A percentile compares a stretch with the other conserved stretches of the same genome.
Conservation (phyloP, 2,797 vertebrate genomes). For the Bradypodion ventrale region DNA sequence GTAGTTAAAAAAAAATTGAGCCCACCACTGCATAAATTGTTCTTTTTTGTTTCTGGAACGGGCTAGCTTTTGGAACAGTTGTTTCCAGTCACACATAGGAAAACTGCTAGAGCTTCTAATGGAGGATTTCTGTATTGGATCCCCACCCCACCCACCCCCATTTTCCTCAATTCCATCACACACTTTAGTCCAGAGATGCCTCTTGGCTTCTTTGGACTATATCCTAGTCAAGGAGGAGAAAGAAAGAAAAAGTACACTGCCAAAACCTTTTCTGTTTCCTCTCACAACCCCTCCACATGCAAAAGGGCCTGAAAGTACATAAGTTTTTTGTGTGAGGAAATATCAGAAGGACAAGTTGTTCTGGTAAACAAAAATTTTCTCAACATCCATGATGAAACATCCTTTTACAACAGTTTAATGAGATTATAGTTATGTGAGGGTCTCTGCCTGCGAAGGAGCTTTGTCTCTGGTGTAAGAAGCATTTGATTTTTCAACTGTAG, state of each 20-base stretch:
- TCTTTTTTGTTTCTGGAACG: too few relatives aligned
- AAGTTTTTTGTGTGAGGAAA: slow-evolving; percentile 35
- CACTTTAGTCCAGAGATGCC: not conserved
- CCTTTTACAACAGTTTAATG: not conserved
- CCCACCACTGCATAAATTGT: too few relatives aligned
- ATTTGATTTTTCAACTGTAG: not conserved
- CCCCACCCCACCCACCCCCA: too few relatives aligned
- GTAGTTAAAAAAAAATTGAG: too few relatives aligned
- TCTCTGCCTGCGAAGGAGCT: not conserved
- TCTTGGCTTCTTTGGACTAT: not conserved
- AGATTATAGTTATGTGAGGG: not conserved
- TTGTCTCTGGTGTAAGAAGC: not conserved
- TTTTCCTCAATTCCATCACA: too few relatives aligned
- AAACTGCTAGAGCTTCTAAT: too few relatives aligned
- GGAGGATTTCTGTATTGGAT: too few relatives aligned
- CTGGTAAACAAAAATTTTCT: slow-evolving; percentile 38
- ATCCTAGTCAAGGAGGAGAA: not conserved
- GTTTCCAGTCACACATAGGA: too few relatives aligned
- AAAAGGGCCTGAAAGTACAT: not conserved
- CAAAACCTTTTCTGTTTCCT: not conserved
- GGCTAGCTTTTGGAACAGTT: too few relatives aligned
- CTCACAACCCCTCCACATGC: not conserved
- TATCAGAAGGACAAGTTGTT: slow-evolving; percentile 42
- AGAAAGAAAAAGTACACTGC: not conserved
- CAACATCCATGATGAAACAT: not conserved